phyloP scores from a whole-genome alignment of 2,888 invertebrate genomes.

The Periphyllus acericola region DNA sequence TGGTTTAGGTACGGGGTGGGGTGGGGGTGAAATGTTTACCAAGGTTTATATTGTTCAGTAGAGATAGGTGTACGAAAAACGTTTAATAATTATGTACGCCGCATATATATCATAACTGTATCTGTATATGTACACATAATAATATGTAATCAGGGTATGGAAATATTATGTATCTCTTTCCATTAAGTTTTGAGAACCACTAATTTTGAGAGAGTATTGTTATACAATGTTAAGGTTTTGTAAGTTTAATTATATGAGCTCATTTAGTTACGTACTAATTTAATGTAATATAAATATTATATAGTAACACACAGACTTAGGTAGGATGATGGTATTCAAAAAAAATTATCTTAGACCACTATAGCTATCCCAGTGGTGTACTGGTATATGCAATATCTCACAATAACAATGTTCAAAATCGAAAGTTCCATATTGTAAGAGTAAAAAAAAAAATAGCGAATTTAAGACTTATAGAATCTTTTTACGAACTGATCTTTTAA shows the following conservation, averaged over 20 bases:
- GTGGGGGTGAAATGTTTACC: neutral
- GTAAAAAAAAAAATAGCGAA: neutral
- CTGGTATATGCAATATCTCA: neutral
- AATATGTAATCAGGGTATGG: constrained; percentile 30
- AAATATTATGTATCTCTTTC: neutral
- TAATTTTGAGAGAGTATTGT: neutral
- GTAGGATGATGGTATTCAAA: neutral
- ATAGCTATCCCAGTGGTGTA: neutral
- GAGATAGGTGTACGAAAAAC: neutral
- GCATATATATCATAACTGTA: neutral
- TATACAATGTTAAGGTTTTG: neutral
- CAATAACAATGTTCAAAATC: neutral
- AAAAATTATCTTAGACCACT: neutral
- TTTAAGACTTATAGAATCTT: neutral
- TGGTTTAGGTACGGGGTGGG: neutral
- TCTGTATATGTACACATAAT: neutral
- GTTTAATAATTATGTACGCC: neutral
- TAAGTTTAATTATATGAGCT: neutral
- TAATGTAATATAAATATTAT: neutral
- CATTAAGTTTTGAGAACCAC: constrained; percentile 6
- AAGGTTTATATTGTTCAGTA: neutral
- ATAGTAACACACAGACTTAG: neutral
- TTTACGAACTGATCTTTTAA: neutral
- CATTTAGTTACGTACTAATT: constrained; percentile 21
- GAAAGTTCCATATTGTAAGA: neutral